Base-by-base conservation (phyloP, 1,140 invertebrate genomes). In the Lethocerus indicus region DNA sequence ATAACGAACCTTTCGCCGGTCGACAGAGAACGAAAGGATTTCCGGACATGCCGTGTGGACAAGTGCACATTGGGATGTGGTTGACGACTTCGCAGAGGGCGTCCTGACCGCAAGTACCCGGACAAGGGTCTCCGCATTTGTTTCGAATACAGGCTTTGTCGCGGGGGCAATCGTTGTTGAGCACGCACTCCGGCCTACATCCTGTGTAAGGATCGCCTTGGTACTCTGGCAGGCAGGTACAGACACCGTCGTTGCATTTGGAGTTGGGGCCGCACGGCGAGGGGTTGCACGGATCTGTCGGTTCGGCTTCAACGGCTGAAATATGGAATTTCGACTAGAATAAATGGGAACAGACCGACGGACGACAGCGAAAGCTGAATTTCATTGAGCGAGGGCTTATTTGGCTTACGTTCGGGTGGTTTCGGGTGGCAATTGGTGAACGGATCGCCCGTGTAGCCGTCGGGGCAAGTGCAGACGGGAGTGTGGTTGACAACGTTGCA, bases 71-170 rank as follows among this genome's bases (percentile, higher is more conserved):
- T 3, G 71, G 64, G 39, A 66, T 63, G 46, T 72, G 66, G 55
- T 68, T 67, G 13, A 76, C 70, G 3, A 82, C 76, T 27, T 71
- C 67, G 59, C 83, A 85, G 42, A 71, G 60, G 24, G 81, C 78
- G 59, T 75, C 75, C 50, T 73, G 68, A 0, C 81, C 81, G 64
- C 83, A 86, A 23, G 74, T 74, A 50, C 75, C 78, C 20, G 69
- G 68, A 59, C 84, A 87, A 24, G 83, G 83, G 63, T 87, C 79
- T 29, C 70, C 63, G 60, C 84, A 87, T 68, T 79, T 81, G 56
- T 76, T 75, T 50, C 72, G 71, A 14, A 83, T 73, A 57, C 85
- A 88, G 1, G 82, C 74, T 57, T 67, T 70, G 45, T 76, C 70
- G 39, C 71, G 67, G 3, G 73, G 62, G 64, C 78, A 80, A 60